phyloP scores from a whole-genome alignment of 2,113 vertebrate species.

The Tor tambroides region DNA sequence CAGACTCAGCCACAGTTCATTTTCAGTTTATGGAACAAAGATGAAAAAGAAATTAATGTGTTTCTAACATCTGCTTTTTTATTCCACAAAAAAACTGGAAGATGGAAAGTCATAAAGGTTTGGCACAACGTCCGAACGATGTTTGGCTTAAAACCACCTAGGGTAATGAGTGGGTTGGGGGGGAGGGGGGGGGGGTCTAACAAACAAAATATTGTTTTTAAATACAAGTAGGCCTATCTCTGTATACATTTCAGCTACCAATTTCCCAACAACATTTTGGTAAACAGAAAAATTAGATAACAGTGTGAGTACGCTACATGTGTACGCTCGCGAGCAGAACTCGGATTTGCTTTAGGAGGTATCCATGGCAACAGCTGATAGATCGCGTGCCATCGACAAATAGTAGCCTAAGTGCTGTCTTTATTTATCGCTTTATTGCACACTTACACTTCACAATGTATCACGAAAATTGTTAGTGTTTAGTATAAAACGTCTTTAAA shows the following conservation, averaged over 20 bases:
- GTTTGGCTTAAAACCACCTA: neutral
- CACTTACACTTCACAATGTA: neutral
- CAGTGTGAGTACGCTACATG: neutral
- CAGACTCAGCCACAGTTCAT: neutral
- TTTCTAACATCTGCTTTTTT: neutral
- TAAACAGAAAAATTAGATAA: neutral
- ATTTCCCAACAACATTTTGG: neutral
- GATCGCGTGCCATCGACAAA: neutral
- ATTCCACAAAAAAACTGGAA: neutral
- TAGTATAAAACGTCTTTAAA: neutral
- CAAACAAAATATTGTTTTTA: neutral
- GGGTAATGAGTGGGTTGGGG: neutral
- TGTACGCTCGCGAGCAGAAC: neutral
- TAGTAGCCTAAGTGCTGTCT: neutral
- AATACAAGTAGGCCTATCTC: neutral
- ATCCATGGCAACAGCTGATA: constrained; percentile 1
- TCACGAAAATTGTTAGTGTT: neutral
- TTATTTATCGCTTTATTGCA: neutral
- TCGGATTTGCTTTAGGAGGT: neutral
- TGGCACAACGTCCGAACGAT: neutral
- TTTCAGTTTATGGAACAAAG: neutral
- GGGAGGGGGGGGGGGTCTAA: too few species aligned
- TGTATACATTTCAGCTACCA: neutral
- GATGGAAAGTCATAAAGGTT: neutral
- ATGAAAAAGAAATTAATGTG: neutral